phyloP scores from a whole-genome alignment of 2,888 invertebrate genomes.

The Parelbella ahira region DNA sequence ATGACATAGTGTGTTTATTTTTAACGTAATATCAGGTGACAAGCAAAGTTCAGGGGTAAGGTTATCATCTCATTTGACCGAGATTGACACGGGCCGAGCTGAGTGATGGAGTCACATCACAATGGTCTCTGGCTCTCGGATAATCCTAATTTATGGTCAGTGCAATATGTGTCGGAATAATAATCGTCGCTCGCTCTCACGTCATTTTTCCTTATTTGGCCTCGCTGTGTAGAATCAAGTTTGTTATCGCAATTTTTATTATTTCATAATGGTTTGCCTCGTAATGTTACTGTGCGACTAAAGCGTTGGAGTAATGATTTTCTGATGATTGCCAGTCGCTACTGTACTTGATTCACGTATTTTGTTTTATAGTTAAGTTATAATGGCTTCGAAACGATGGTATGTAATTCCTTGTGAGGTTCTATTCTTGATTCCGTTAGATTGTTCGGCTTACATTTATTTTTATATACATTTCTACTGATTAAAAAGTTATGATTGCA shows the following conservation, averaged over 20 bases:
- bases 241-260: slow-evolving; percentile 24
- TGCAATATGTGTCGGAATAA: slow-evolving; percentile 18
- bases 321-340: slow-evolving; percentile 15
- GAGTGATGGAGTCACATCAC: slow-evolving; percentile 26
- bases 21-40: too few relatives aligned
- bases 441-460: background rate
- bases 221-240: slow-evolving; percentile 21
- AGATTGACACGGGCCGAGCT: too few relatives aligned
- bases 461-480: too few relatives aligned
- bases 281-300: slow-evolving; percentile 17
- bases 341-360: slow-evolving; percentile 12
- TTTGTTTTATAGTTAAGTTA: slow-evolving; percentile 1
- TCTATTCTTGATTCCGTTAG: too few relatives aligned
- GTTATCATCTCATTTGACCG: too few relatives aligned
- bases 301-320: slow-evolving; percentile 19
- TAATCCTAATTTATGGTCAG: slow-evolving; percentile 28
- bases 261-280: slow-evolving; percentile 22
- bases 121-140: slow-evolving; percentile 22
- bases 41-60: too few relatives aligned
- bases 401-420: too few relatives aligned
- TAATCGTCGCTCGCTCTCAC: slow-evolving; percentile 7
- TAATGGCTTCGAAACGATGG: slow-evolving; percentile 7
- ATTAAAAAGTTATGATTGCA: too few relatives aligned
- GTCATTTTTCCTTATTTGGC: slow-evolving; percentile 24
- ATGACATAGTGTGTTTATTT: too few relatives aligned